Percentiles rank a stretch among this genome's conserved stretches.
Conservation (phyloP, 2,797 vertebrate genomes). For the Xiphorhynchus erythropygius region DNA sequence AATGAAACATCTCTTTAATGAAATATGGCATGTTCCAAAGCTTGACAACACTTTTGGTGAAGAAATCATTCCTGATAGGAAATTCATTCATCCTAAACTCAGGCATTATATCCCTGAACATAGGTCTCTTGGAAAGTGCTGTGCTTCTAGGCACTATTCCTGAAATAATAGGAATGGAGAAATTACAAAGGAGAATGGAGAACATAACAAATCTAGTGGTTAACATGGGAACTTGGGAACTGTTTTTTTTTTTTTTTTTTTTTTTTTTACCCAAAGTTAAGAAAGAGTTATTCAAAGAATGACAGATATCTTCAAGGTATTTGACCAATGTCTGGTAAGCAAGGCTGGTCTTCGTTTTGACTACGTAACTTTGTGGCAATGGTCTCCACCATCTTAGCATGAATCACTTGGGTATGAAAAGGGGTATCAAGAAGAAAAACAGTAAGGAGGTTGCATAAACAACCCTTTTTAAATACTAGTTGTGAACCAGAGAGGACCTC, state of each 20-base stretch:
- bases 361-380: conserved; percentile 52
- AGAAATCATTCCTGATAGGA: not conserved
- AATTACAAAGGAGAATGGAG: not conserved
- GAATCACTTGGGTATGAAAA: conserved; percentile 34
- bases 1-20: not conserved
- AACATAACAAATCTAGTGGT: not conserved
- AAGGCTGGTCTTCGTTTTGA: conserved; percentile 66
- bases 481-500: conserved; percentile 38
- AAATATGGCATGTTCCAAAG: not conserved
- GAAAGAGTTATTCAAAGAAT: conserved; percentile 42
- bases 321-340: conserved; percentile 66
- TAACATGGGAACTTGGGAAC: not conserved
- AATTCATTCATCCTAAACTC: not conserved
- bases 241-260: not conserved
- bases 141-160: not conserved
- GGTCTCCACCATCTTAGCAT: conserved; percentile 32
- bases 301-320: conserved; percentile 43
- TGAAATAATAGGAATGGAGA: not conserved
- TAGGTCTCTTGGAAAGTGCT: rapidly evolving
- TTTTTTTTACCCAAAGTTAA: conserved; percentile 49
- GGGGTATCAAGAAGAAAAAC: conserved; percentile 16
- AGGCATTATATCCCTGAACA: not conserved
- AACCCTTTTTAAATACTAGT: conserved; percentile 49
- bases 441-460: conserved; percentile 50
- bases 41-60: not conserved